Conservation (phyloP, 2,888 invertebrate genomes). For the Pterobdella sp. region DNA sequence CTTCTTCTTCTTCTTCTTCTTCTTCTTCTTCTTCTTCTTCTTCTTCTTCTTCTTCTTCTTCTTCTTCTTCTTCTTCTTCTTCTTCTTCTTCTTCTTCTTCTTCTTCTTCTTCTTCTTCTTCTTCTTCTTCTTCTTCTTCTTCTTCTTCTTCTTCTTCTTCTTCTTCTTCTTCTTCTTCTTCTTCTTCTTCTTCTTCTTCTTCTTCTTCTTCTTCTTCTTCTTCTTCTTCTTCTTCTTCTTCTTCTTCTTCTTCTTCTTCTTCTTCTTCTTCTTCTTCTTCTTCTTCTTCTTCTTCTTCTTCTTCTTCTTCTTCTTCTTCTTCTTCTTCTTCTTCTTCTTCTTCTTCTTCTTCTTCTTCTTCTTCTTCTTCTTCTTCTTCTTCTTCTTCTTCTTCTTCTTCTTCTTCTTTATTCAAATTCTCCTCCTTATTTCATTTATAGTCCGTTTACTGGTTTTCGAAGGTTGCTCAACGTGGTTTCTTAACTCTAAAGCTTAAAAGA, state of each 20-base stretch:
- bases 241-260: not conserved
- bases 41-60: not conserved
- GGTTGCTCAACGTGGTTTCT: too few species aligned
- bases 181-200: not conserved
- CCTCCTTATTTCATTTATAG: too few species aligned
- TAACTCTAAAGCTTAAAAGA: too few species aligned
- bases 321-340: slow-evolving; percentile 5
- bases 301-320: slow-evolving; percentile 4
- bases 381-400: not conserved
- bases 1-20: not conserved
- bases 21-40: not conserved
- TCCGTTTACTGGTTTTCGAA: too few species aligned
- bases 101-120: not conserved
- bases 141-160: not conserved
- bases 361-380: not conserved
- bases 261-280: slow-evolving; percentile 5
- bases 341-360: not conserved
- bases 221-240: not conserved
- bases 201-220: not conserved
- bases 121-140: not conserved
- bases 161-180: not conserved
- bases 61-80: not conserved
- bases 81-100: not conserved
- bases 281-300: not conserved
- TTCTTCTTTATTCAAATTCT: too few species aligned